These are phyloP conservation scores for Momotus momota DNA, from an alignment of 2,797 vertebrate species.

Conservation along the genomic window DNA sequence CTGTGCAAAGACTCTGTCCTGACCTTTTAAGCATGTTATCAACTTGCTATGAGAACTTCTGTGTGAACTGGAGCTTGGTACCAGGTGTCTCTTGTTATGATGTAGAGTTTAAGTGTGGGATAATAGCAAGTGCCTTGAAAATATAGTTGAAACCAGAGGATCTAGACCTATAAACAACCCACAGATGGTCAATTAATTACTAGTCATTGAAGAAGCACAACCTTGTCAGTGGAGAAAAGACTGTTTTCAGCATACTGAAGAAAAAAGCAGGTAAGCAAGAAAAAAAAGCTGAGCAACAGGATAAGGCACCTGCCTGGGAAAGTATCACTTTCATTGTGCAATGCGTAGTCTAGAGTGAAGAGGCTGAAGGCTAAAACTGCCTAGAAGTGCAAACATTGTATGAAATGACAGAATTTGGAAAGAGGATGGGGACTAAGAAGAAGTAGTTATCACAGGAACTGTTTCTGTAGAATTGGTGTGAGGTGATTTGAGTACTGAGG, in stretches of 20 bases:
- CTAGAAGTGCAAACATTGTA: background rate
- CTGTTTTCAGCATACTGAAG: constrained; percentile 1
- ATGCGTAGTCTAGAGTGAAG: background rate
- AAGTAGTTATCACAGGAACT: background rate
- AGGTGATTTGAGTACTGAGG: background rate
- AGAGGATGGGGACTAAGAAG: accelerated
- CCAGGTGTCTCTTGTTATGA: background rate
- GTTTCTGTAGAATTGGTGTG: background rate
- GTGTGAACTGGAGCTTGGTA: background rate
- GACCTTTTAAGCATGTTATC: background rate
- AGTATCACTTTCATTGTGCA: background rate
- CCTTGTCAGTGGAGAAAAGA: background rate
- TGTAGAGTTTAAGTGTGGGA: background rate
- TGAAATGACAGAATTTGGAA: background rate
- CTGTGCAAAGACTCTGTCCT: background rate
- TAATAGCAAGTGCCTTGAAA: background rate
- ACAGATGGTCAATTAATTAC: constrained; percentile 43
- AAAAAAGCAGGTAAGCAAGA: constrained; percentile 21
- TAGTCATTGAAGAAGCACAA: background rate
- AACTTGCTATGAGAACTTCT: background rate
- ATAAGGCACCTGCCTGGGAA: background rate
- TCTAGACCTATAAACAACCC: background rate
- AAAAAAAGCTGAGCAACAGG: constrained; percentile 18
- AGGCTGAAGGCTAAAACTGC: background rate
- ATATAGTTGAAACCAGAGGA: background rate